Evolutionary conservation across 2,888 invertebrate species (phyloP), one percentile per base, ranked within the genome.

Genomic region (Arrhopalites spinosus): DNA sequence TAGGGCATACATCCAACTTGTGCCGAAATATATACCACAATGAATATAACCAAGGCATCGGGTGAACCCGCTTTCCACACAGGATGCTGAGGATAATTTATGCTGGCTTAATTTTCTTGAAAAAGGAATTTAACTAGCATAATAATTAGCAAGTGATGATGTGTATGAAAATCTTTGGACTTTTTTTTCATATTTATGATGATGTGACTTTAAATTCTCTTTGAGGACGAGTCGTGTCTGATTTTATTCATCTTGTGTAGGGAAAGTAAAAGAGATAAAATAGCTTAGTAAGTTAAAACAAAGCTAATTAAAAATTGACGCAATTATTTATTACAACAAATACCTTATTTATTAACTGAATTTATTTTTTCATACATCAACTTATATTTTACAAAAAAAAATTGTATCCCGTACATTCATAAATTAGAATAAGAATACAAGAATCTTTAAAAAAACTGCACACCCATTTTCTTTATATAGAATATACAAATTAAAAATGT

Each of bases 1-100:
- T 11, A 36, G 36, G 90, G 89, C 63, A 89, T 90, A 79, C 90
- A 90, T 85, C 90, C 90, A 2, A 90, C 90, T 1, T 85, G 85
- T 79, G 88, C 89, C 23, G 90, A 90, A 86, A 88, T 88, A 75
- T 87, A 88, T 76, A 88, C 88, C 0, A 87, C 87, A 1, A 77
- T 89, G 83, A 83, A 84, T 50, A 85, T 87, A 45, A 87, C 87
- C 20, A 88, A 89, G 83, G 83, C 87, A 5, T 87, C 87, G 56
- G 88, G 88, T 0, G 82, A 81, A 1, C 85, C 84, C 72, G 84
- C 86, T 1, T 83, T 83, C 1, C 85, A 86, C 63, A 85, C 86
- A 36, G 87, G 87, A 74, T 88, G 88, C 88, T 89, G 88, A 88
- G 88, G 71, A 53, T 78, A 78, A 69, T 68, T 45, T 47, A 2